A percentile compares a stretch with the other conserved stretches of the same genome.
phyloP scores from a whole-genome alignment of 1,140 invertebrate species.

The Maniola jurtina region DNA sequence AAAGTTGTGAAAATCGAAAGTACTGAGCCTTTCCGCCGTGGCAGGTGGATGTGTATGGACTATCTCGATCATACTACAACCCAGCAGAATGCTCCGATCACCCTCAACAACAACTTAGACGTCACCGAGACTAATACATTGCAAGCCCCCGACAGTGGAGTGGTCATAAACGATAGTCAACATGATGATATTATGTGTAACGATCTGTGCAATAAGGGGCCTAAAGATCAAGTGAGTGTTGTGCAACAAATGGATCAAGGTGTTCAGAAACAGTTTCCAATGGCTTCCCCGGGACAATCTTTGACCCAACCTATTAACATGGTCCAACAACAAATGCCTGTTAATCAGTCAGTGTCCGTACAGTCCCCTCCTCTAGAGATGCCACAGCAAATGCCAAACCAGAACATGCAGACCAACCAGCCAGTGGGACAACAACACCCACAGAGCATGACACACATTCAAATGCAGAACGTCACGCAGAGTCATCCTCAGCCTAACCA shows the following conservation, averaged over 20 bases:
- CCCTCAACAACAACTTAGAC: slow-evolving; percentile 74
- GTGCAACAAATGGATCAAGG: slow-evolving; percentile 71
- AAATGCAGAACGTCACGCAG: slow-evolving; percentile 64
- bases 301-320: slow-evolving; percentile 74
- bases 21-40: slow-evolving; percentile 95
- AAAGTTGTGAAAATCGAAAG: slow-evolving; percentile 98
- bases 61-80: slow-evolving; percentile 92
- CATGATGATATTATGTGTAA: slow-evolving; percentile 72
- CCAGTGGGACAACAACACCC: slow-evolving; percentile 71
- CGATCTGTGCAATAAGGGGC: slow-evolving; percentile 66
- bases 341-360: slow-evolving; percentile 70
- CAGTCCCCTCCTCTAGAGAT: slow-evolving; percentile 77
- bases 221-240: slow-evolving; percentile 71
- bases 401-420: slow-evolving; percentile 64
- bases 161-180: slow-evolving; percentile 74
- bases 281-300: slow-evolving; percentile 76
- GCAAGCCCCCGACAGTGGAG: slow-evolving; percentile 74
- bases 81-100: slow-evolving; percentile 76
- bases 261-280: slow-evolving; percentile 74
- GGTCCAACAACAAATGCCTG: slow-evolving; percentile 72
- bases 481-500: slow-evolving; percentile 60
- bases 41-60: slow-evolving; percentile 97
- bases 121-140: slow-evolving; percentile 58
- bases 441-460: slow-evolving; percentile 77
- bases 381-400: slow-evolving; percentile 72